phyloP scores from a whole-genome alignment of 2,797 vertebrate genomes.

The Carapus acus region DNA sequence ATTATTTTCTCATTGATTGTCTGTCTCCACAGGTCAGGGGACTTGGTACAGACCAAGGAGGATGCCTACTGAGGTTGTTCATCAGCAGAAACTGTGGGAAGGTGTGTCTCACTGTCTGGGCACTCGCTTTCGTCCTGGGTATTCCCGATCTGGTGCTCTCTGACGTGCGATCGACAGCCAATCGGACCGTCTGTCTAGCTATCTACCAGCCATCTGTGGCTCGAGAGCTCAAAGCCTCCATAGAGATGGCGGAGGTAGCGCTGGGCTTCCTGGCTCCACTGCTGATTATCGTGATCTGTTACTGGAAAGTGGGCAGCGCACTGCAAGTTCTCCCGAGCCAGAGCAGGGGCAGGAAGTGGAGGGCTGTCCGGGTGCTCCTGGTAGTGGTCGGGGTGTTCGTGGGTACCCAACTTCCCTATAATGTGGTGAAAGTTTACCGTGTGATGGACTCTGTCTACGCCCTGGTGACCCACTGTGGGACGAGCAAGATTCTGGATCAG shows the following conservation, averaged over 20 bases:
- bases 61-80: slow-evolving; percentile 58
- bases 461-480: slow-evolving; percentile 74
- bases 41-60: slow-evolving; percentile 29
- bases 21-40: slow-evolving; percentile 21
- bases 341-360: slow-evolving; percentile 70
- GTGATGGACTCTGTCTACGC: slow-evolving; percentile 80
- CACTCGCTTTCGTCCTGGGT: slow-evolving; percentile 72
- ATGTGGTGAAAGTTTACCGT: slow-evolving; percentile 80
- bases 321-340: slow-evolving; percentile 69
- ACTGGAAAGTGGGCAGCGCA: slow-evolving; percentile 68
- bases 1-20: too few relatives aligned
- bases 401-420: slow-evolving; percentile 90
- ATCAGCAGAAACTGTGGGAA: too few relatives aligned
- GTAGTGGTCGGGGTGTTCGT: slow-evolving; percentile 83
- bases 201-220: slow-evolving; percentile 73
- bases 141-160: slow-evolving; percentile 84
- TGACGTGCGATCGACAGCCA: slow-evolving; percentile 67
- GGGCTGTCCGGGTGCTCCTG: slow-evolving; percentile 80
- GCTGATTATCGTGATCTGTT: slow-evolving; percentile 83
- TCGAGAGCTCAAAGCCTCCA: slow-evolving; percentile 70
- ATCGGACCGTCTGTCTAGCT: slow-evolving; percentile 69
- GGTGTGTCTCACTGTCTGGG: slow-evolving; percentile 74
- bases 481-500: slow-evolving; percentile 79
- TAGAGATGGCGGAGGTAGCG: slow-evolving; percentile 83
- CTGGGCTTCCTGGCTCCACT: slow-evolving; percentile 85